A percentile compares a stretch with the other conserved stretches of the same genome.
phyloP scores from a whole-genome alignment of 2,797 vertebrate species.

The Eidolon dupreanum region DNA sequence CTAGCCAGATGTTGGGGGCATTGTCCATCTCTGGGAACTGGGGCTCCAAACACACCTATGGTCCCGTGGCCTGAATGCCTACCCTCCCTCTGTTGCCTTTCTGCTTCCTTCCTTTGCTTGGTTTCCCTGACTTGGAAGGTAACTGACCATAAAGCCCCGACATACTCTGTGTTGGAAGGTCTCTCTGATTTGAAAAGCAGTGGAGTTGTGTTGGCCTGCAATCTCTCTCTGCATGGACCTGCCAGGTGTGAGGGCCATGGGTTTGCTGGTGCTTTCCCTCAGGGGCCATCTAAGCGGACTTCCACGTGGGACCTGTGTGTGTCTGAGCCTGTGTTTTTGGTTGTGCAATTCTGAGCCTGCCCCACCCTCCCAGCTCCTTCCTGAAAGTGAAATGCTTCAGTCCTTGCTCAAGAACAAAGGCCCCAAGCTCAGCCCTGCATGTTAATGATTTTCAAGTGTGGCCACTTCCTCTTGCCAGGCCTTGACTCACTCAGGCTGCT shows the following conservation, averaged over 20 bases:
- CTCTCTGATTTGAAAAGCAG: background rate
- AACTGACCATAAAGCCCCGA: background rate
- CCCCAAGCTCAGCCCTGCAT: background rate
- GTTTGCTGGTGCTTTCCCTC: background rate
- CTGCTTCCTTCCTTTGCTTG: background rate
- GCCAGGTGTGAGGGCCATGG: background rate
- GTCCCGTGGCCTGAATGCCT: background rate
- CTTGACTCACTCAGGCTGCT: constrained; percentile 16
- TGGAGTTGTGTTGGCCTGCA: background rate
- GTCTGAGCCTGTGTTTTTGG: constrained; percentile 42
- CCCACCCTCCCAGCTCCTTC: constrained; percentile 64
- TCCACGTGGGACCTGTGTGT: constrained; percentile 19
- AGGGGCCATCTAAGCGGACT: background rate
- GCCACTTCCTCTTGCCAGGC: constrained; percentile 66
- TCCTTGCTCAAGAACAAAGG: constrained; percentile 72
- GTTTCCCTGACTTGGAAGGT: background rate
- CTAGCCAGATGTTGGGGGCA: background rate
- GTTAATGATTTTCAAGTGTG: constrained; percentile 72
- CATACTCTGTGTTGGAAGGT: background rate
- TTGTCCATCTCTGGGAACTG: background rate
- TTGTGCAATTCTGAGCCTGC: constrained; percentile 47
- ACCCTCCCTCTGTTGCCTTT: background rate
- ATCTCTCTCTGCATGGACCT: background rate
- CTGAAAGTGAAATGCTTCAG: constrained; percentile 72
- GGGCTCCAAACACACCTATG: background rate